Evolutionary conservation across 2,797 vertebrate species (phyloP), one percentile per base, ranked within the genome.

Genomic region (Nyctibius grandis): DNA sequence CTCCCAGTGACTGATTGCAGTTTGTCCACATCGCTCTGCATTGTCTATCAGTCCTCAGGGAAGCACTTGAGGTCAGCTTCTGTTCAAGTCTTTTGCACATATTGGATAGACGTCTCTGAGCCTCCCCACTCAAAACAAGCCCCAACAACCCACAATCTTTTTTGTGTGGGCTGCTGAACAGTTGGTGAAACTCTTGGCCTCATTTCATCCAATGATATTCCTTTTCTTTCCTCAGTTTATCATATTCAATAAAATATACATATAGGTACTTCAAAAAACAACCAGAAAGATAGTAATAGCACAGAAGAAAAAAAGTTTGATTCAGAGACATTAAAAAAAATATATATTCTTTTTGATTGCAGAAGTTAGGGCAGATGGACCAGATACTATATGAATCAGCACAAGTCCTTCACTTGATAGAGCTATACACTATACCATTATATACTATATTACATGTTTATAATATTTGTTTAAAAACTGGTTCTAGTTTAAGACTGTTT

Each of bases 11-110:
- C 42, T 42, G 33, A 20, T 1, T 44, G 42, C 12, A 16, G 23
- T 42, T 56, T 26, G 36, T 48, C 31, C 2, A 0, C 38, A 23
- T 28, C 1, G 1, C 28, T 61, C 51, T 56, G 25, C 19, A 3
- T 42, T 60, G 5, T 12, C 51, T 47, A 20, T 34, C 51, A 75
- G 47, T 45, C 38, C 36, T 65, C 50, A 38, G n/a, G 20, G 31
- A 72, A 68, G 17, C 18, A 28, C 38, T 29, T 40, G 18, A 61
- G 47, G 17, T 42, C 15, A 36, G n/a, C 57, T 83, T 89, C 42
- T 65, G 9, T 68, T 68, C 22, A 82, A 40, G 28, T 48, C 25
- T 78, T 18, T 72, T 67, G 42, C 22, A 84, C 11, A 22, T 38
- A 33, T 16, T 42, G n/a, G 19, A 26, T 31, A 36, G 9, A 38